phyloP scores from a whole-genome alignment of 2,797 vertebrate species.

The Macrochelys suwanniensis region DNA sequence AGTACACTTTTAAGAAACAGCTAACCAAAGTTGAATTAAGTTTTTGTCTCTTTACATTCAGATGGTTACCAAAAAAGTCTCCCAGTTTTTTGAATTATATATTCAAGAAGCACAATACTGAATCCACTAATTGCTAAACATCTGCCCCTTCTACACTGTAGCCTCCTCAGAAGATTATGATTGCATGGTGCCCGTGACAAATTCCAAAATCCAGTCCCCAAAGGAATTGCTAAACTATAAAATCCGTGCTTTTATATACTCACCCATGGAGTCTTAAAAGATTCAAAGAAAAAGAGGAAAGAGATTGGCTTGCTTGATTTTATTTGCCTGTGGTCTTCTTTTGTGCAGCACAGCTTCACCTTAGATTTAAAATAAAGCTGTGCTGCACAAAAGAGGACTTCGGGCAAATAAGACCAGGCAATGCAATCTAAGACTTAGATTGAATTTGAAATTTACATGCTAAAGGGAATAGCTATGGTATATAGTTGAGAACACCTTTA shows the following conservation, averaged over 20 bases:
- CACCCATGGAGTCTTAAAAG: neutral
- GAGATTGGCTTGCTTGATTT: neutral
- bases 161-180: neutral
- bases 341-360: neutral
- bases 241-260: neutral
- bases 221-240: neutral
- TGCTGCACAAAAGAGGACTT: neutral
- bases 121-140: neutral
- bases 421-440: neutral
- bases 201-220: constrained; percentile 4
- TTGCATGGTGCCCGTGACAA: neutral
- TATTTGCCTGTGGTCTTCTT: constrained; percentile 5
- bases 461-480: neutral
- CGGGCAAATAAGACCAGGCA: neutral
- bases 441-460: neutral
- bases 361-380: too few relatives aligned
- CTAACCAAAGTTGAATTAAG: constrained; percentile 47
- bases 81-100: constrained; percentile 16
- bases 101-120: neutral
- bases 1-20: constrained; percentile 29
- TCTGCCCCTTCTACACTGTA: constrained; percentile 2
- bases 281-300: neutral
- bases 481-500: neutral
- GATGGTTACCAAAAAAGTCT: constrained; percentile 34
- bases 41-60: constrained; percentile 65